Evolutionary conservation across 2,113 vertebrate genomes (phyloP).

Genomic region (Poecilia latipinna): DNA sequence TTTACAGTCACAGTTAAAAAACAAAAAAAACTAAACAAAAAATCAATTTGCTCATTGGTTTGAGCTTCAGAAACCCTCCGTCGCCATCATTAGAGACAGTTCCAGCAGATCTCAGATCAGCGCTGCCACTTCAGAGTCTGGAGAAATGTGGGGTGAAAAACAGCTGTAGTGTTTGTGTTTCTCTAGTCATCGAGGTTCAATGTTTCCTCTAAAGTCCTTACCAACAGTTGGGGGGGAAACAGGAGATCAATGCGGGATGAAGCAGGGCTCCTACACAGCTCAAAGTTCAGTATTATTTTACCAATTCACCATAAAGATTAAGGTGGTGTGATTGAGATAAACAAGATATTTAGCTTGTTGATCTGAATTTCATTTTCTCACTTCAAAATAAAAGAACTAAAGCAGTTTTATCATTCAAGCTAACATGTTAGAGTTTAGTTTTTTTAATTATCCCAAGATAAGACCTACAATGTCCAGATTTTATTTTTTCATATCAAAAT

Average conservation of each 20-base stretch:
- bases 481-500: too few relatives aligned
- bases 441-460: too few relatives aligned
- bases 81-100: constrained; percentile 3
- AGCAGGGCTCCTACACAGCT: not conserved
- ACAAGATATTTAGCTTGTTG: too few relatives aligned
- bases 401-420: too few relatives aligned
- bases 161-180: constrained; percentile 53
- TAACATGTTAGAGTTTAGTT: too few relatives aligned
- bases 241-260: constrained; percentile 54
- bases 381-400: too few relatives aligned
- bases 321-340: too few relatives aligned
- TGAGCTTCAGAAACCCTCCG: constrained; percentile 29
- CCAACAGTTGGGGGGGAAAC: constrained; percentile 27
- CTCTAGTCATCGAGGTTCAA: constrained; percentile 54
- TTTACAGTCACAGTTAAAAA: constrained; percentile 40
- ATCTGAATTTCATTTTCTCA: too few relatives aligned
- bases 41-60: not conserved
- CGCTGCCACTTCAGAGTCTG: constrained; percentile 51
- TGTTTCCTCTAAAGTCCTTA: constrained; percentile 66
- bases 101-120: constrained; percentile 54
- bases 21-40: not conserved
- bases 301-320: not conserved
- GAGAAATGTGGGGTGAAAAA: constrained; percentile 63
- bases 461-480: too few relatives aligned
- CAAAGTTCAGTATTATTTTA: not conserved